phyloP scores from a whole-genome alignment of 2,113 vertebrate genomes.

The Opisthocomus hoazin region DNA sequence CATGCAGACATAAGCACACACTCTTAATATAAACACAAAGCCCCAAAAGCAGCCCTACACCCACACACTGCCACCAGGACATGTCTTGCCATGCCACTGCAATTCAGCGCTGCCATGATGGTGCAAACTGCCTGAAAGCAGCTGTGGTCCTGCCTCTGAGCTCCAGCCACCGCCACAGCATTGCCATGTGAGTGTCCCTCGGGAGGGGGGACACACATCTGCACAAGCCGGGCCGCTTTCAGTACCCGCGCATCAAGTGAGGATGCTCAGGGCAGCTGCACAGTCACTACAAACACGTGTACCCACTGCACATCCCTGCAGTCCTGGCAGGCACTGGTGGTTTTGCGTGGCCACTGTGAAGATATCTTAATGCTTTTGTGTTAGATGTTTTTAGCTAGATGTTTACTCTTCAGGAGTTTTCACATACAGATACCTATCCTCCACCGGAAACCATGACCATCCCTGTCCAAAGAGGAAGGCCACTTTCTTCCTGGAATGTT shows the following conservation, averaged over 20 bases:
- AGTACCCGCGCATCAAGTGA: not conserved
- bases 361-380: not conserved
- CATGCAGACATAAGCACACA: not conserved
- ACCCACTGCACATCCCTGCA: not conserved
- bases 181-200: not conserved
- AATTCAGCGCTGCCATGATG: not conserved
- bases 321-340: not conserved
- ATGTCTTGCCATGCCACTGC: not conserved
- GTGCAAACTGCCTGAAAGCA: not conserved
- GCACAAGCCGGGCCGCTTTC: not conserved
- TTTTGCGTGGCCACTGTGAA: not conserved
- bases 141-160: not conserved
- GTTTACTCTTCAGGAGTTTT: not conserved
- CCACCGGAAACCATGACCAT: not conserved
- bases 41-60: not conserved
- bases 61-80: not conserved
- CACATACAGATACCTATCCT: not conserved
- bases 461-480: not conserved
- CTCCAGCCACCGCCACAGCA: not conserved
- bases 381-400: not conserved
- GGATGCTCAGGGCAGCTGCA: not conserved
- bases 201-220: not conserved
- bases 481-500: not conserved
- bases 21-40: not conserved
- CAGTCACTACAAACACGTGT: not conserved